These are phyloP conservation scores for Dione vanillae DNA, from an alignment of 2,888 invertebrate species.

Conservation along the genomic window DNA sequence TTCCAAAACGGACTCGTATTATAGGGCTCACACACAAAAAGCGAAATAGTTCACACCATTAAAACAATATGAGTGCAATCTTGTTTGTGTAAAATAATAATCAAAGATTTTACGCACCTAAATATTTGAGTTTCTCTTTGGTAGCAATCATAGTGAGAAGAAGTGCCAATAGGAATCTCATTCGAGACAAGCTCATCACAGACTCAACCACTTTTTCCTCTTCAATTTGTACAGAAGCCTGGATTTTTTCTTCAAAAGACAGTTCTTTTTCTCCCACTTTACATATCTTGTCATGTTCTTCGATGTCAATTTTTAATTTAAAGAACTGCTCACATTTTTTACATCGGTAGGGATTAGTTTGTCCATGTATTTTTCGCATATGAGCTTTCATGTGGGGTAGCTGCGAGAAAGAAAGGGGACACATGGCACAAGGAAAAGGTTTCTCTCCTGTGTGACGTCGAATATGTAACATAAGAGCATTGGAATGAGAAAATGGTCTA, in stretches of 20 bases:
- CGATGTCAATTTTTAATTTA: constrained; percentile 89
- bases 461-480: constrained; percentile 92
- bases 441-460: constrained; percentile 94
- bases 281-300: constrained; percentile 85
- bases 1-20: constrained; percentile 57
- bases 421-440: constrained; percentile 89
- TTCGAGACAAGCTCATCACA: constrained; percentile 88
- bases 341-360: constrained; percentile 91
- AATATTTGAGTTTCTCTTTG: constrained; percentile 89
- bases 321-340: constrained; percentile 89
- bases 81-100: constrained; percentile 56
- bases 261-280: constrained; percentile 58
- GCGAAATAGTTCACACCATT: constrained; percentile 71
- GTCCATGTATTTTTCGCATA: constrained; percentile 93
- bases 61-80: constrained; percentile 59
- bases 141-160: constrained; percentile 92
- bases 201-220: constrained; percentile 71
- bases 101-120: constrained; percentile 86
- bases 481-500: constrained; percentile 92
- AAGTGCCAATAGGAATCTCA: constrained; percentile 91
- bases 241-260: constrained; percentile 60
- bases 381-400: constrained; percentile 94
- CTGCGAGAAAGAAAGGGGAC: constrained; percentile 90
- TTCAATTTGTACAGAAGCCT: constrained; percentile 61
- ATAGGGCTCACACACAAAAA: constrained; percentile 76